phyloP scores from a whole-genome alignment of 2,888 invertebrate species.

The Netelia fuscicornis region DNA sequence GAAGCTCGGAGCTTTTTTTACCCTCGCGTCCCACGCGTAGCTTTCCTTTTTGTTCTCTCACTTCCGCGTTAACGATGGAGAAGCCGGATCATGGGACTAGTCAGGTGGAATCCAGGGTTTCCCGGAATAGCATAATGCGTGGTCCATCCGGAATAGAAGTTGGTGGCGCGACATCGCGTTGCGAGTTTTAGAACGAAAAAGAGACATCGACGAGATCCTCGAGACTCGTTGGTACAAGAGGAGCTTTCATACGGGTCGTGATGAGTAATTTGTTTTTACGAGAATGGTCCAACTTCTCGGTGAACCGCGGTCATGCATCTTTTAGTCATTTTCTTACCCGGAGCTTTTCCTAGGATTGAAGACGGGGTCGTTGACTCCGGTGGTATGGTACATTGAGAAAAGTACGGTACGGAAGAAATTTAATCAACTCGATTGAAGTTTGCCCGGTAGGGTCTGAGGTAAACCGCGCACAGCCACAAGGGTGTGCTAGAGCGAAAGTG shows the following conservation, averaged over 20 bases:
- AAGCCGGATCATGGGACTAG: slow-evolving; percentile 9
- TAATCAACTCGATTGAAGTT: background rate
- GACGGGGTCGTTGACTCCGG: background rate
- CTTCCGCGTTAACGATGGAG: slow-evolving; percentile 1
- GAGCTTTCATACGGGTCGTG: background rate
- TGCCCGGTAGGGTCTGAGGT: background rate
- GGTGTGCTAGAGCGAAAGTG: no score
- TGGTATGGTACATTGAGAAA: background rate
- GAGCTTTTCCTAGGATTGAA: background rate
- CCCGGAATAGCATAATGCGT: slow-evolving; percentile 22
- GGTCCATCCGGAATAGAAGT: background rate
- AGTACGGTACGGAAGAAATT: background rate
- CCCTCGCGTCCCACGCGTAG: background rate
- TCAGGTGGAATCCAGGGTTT: slow-evolving; percentile 29
- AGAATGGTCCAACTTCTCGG: slow-evolving; percentile 27
- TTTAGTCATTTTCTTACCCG: slow-evolving; percentile 14
- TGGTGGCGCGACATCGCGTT: background rate
- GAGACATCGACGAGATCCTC: slow-evolving; percentile 19
- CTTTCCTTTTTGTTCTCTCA: slow-evolving; percentile 5
- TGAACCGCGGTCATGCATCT: background rate
- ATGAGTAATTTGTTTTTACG: slow-evolving; percentile 52
- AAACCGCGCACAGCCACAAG: background rate
- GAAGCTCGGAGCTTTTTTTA: background rate
- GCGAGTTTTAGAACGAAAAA: slow-evolving; percentile 7
- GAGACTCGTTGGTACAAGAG: slow-evolving; percentile 5